phyloP scores from a whole-genome alignment of 2,113 vertebrate species.

The Sinocyclocheilus anophthalmus region DNA sequence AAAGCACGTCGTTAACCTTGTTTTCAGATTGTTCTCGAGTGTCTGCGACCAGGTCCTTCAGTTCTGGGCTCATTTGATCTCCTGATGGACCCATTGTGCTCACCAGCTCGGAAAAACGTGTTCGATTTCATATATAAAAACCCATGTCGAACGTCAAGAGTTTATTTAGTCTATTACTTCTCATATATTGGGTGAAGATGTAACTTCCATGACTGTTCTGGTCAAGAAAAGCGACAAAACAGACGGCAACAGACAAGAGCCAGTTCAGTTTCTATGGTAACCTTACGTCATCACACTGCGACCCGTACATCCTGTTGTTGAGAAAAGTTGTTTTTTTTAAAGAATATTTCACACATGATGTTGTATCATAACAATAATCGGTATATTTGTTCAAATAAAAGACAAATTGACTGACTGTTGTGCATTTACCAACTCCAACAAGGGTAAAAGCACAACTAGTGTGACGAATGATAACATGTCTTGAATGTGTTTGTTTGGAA shows the following conservation, averaged over 20 bases:
- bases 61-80: slow-evolving; percentile 4
- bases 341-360: background rate
- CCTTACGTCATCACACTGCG: slow-evolving; percentile 49
- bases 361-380: background rate
- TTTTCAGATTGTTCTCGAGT: slow-evolving; percentile 36
- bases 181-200: background rate
- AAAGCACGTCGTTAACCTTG: slow-evolving; percentile 35
- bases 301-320: background rate
- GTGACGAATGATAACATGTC: background rate
- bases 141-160: background rate
- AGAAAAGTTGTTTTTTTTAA: background rate
- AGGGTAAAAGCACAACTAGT: background rate
- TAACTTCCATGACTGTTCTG: background rate
- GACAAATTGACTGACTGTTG: background rate
- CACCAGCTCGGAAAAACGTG: background rate
- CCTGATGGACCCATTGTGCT: slow-evolving; percentile 1
- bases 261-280: slow-evolving; percentile 43
- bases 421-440: background rate
- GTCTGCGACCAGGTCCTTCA: slow-evolving; percentile 2
- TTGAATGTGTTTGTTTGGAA: background rate
- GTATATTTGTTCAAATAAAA: background rate
- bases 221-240: background rate
- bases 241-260: background rate
- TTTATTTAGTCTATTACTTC: background rate
- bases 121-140: background rate